Conservation (phyloP, 2,113 vertebrate species). For the Varanus salvator region DNA sequence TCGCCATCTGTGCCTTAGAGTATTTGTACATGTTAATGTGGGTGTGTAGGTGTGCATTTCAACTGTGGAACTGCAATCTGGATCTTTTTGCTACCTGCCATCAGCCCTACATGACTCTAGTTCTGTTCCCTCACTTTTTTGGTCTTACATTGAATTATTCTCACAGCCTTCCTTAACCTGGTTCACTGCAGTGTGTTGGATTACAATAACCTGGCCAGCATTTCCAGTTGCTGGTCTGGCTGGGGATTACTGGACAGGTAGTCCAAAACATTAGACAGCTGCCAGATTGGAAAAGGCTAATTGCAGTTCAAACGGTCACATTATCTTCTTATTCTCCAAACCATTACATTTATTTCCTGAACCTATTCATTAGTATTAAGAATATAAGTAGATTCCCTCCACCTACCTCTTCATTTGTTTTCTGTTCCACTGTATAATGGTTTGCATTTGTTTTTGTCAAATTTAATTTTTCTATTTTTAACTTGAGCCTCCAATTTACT, state of each 20-base stretch:
- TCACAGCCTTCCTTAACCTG: background rate
- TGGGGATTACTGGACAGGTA: too few species aligned
- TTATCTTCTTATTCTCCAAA: background rate
- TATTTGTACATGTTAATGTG: too few species aligned
- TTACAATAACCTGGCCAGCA: background rate
- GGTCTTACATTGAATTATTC: background rate
- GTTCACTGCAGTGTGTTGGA: background rate
- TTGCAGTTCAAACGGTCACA: too few species aligned
- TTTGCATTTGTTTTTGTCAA: slow-evolving; percentile 1
- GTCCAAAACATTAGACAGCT: too few species aligned
- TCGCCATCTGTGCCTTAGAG: too few species aligned
- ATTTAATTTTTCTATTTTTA: background rate
- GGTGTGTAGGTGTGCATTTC: too few species aligned
- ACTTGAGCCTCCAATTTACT: background rate
- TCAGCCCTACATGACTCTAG: too few species aligned
- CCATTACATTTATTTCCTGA: background rate
- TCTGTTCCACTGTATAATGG: background rate
- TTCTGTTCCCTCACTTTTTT: too few species aligned
- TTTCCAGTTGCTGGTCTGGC: background rate
- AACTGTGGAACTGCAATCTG: too few species aligned
- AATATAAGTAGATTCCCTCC: background rate
- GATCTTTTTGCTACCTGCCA: too few species aligned
- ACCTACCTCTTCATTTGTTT: background rate
- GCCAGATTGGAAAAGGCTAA: background rate
- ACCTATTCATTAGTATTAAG: background rate